Evolutionary conservation across 2,797 vertebrate genomes (phyloP), one percentile per base, ranked within the genome.

Genomic region (Coracias cyanogaster): DNA sequence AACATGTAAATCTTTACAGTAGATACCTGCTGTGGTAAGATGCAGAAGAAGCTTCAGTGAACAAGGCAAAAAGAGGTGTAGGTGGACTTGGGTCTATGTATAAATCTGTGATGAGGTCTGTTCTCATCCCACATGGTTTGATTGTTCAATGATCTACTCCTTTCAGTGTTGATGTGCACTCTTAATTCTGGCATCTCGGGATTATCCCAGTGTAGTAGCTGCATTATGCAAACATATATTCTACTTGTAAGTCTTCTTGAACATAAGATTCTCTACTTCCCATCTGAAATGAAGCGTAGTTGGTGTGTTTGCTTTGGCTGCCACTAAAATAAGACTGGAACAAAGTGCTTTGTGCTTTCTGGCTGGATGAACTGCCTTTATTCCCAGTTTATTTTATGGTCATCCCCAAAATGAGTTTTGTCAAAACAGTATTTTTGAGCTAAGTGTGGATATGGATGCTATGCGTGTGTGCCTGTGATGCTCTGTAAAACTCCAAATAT

Each of bases 401-500:
- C 82, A 39, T 60, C 16, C 7, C 41, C 10, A 41, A 64, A 25
- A 25, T 15, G 31, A 72, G 25, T 4, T 48, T 20, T 12, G 41
- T 67, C 55, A 43, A 61, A 37, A 80, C 64, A 29, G 0, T 46
- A 21, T 33, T 89, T 52, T 15, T 10, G 57, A 67, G 33, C 48
- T 52, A 14, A 43, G 13, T 37, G 61, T 43, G 16, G 31, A 21
- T 33, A 15, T 18, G 26, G 20, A 28, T 15, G 39, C 28, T 4
- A 17, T 1, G 0, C 35, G 20, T 39, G 20, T n/a, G 21, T 62
- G 58, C 43, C 57, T 3, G 2, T 24, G 18, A 41, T 33, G 15
- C 61, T 73, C 35, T 70, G 12, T 78, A 57, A 66, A 82, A 37
- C 29, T 60, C 70, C 31, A 62, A 1, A 26, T 1, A 0, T 16